Evolutionary conservation across 2,888 invertebrate species (phyloP).

Genomic region (Belgica antarctica): DNA sequence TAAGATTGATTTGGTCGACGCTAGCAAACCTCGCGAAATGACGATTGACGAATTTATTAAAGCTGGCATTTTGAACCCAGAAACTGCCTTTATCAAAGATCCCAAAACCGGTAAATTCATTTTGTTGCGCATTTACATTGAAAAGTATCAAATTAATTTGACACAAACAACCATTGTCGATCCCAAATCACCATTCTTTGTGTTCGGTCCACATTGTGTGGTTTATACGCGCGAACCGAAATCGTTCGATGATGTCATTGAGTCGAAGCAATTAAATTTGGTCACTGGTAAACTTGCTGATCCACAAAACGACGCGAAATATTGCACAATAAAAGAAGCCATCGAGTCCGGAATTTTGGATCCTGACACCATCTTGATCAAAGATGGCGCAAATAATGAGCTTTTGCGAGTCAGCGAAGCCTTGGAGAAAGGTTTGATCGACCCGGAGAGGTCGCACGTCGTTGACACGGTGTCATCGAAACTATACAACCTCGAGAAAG

Average conservation of each 20-base stretch:
- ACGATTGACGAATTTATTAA: conserved; percentile 79
- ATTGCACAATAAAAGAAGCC: conserved; percentile 74
- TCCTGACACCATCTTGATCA: conserved; percentile 79
- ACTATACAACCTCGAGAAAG: conserved; percentile 69
- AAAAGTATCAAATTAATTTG: conserved; percentile 60
- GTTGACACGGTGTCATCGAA: conserved; percentile 79
- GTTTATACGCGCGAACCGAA: conserved; percentile 74
- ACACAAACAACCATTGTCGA: conserved; percentile 71
- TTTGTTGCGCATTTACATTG: conserved; percentile 64
- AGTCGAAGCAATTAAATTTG: conserved; percentile 69
- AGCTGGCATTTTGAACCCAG: conserved; percentile 74
- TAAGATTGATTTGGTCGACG: conserved; percentile 52
- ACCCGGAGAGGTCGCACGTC: conserved; percentile 81
- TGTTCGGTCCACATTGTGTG: conserved; percentile 71
- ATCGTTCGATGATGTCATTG: conserved; percentile 76
- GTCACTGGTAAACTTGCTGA: conserved; percentile 73
- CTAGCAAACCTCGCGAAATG: conserved; percentile 67
- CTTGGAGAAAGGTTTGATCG: conserved; percentile 81
- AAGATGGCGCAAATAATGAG: conserved; percentile 78
- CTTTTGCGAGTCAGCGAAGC: conserved; percentile 79
- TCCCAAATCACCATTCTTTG: conserved; percentile 68
- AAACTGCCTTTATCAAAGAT: conserved; percentile 75
- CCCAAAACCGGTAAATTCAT: conserved; percentile 73
- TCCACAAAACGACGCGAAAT: conserved; percentile 60
- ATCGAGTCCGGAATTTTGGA: conserved; percentile 75